These are phyloP conservation scores for Parazoanthus darwini DNA, from an alignment of 92 coral and sea anemone species.

Conservation along the genomic window DNA sequence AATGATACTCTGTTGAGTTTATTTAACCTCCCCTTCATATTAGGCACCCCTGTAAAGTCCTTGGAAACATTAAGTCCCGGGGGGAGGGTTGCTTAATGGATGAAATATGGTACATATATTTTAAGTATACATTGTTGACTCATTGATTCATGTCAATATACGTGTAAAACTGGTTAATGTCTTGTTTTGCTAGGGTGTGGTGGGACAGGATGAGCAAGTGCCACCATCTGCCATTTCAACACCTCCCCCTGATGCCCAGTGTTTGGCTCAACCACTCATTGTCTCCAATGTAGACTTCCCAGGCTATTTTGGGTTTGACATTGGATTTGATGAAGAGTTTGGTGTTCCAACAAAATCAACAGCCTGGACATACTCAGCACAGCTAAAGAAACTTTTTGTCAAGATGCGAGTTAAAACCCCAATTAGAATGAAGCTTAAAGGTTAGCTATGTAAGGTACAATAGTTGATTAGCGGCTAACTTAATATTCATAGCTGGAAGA, in stretches of 20 bases:
- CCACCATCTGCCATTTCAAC: neutral
- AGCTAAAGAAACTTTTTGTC: slow-evolving; percentile 71
- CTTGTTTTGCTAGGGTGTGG: neutral
- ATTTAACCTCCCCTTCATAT: no score
- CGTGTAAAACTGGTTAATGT: neutral
- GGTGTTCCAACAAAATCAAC: slow-evolving; percentile 80
- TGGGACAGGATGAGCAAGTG: neutral
- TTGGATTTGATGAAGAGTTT: slow-evolving; percentile 73
- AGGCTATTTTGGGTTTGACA: slow-evolving; percentile 60
- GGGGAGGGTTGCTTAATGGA: no score
- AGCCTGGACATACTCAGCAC: slow-evolving; percentile 86
- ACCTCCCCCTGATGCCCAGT: neutral
- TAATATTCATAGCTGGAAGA: no score
- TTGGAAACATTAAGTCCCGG: no score
- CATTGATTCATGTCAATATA: no score
- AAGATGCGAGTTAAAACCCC: slow-evolving; percentile 87
- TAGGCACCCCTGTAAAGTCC: no score
- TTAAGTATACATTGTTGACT: no score
- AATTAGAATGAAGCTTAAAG: slow-evolving; percentile 58
- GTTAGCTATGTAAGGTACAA: slow-evolving; percentile 31
- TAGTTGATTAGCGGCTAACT: no score
- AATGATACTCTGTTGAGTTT: no score
- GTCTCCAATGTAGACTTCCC: slow-evolving; percentile 67
- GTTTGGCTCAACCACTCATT: slow-evolving; percentile 21
- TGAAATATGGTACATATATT: no score